Evolutionary conservation across 2,113 vertebrate genomes (phyloP).

Genomic region (Riparia riparia): DNA sequence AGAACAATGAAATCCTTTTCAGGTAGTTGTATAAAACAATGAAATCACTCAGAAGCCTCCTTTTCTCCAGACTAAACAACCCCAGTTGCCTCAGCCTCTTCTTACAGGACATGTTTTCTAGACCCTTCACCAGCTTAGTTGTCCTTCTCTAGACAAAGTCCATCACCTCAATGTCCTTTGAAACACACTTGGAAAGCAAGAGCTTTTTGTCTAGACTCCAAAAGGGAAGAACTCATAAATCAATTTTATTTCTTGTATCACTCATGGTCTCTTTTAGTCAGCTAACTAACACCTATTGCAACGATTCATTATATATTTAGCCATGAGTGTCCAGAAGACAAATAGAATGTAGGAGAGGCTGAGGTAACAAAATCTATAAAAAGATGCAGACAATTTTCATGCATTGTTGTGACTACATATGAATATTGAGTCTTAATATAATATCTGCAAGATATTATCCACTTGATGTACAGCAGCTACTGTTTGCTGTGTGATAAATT

Average conservation of each 20-base stretch:
- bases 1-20: not conserved
- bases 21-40: not conserved
- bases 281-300: not conserved
- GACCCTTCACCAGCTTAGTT: accelerated
- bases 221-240: not conserved
- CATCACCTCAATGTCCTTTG: not conserved
- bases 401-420: not conserved
- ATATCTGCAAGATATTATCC: not conserved
- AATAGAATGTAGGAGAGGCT: not conserved
- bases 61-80: not conserved
- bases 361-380: not conserved
- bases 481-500: not conserved
- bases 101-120: not conserved
- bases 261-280: not conserved
- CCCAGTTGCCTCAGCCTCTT: not conserved
- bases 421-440: not conserved
- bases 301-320: not conserved
- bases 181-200: not conserved
- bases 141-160: not conserved
- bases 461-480: not conserved
- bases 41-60: not conserved
- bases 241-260: not conserved
- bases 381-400: not conserved
- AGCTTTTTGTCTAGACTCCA: not conserved
- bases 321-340: not conserved